Evolutionary conservation across 2,888 invertebrate genomes (phyloP).

Genomic region (Mactromeris polynyma): DNA sequence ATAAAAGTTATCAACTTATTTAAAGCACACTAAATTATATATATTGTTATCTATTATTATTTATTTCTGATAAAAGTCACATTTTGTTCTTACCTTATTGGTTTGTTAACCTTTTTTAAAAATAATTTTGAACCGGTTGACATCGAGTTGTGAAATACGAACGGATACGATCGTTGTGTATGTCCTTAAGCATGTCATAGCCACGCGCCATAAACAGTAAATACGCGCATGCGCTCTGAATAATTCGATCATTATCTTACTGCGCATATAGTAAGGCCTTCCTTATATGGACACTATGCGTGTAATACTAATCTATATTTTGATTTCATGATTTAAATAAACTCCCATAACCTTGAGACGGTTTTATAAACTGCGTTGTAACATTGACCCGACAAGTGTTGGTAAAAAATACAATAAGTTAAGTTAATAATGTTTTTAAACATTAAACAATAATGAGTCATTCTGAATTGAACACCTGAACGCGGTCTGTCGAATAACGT

Average conservation of each 20-base stretch:
- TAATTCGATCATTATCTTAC: slow-evolving; percentile 13
- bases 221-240: slow-evolving; percentile 46
- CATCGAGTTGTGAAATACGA: slow-evolving; percentile 20
- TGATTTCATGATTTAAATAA: not conserved
- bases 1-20: no score
- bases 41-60: not conserved
- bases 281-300: slow-evolving; percentile 43
- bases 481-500: no score
- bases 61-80: slow-evolving; percentile 4
- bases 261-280: slow-evolving; percentile 55
- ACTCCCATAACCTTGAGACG: slow-evolving; percentile 11
- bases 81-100: not conserved
- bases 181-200: slow-evolving; percentile 29
- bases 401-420: no score
- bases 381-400: not conserved
- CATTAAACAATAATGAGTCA: no score
- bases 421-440: no score
- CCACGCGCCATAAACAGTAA: slow-evolving; percentile 36
- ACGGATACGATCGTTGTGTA: not conserved
- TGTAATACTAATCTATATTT: slow-evolving; percentile 28
- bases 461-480: no score
- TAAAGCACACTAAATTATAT: not conserved
- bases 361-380: not conserved
- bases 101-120: not conserved
- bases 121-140: not conserved